Base-by-base conservation (phyloP, 2,888 invertebrate genomes). In the Philereme transversata region DNA sequence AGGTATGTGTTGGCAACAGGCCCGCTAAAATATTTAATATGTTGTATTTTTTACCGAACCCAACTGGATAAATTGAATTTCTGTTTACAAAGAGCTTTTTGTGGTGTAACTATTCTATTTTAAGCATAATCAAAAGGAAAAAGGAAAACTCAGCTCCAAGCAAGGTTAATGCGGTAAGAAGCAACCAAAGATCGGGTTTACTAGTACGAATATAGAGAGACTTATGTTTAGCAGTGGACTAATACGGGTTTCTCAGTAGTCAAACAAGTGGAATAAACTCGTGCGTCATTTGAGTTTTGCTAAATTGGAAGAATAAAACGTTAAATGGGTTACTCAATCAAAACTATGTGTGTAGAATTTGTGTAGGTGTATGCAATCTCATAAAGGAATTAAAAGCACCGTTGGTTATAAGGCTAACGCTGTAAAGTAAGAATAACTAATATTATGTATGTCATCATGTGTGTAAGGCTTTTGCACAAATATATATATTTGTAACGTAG, bases 381-480 rank as follows among this genome's bases (percentile, higher is more conserved):
- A 22, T 7, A 45, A 59, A 49, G 54, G 40, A 54, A 54, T 54
- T 60, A 54, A 57, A 54, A 36, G 46, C 10, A 50, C n/a, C 55
- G 54, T 51, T 57, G 35, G 7, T 57, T 45, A 50, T 57, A 53
- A 50, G 57, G 41, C 50, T 53, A 44, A 60, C 43, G 47, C 62
- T 59, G 51, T 60, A 54, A 48, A 53, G 41, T 62, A 62, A 60
- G 40, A 45, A 33, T n/a, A 48, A 47, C 5, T 48, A 44, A 50
- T 45, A 54, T 46, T 36, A 54, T 57, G 41, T 57, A 43, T 62
- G 41, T 49, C 51, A 51, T 53, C 36, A 52, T 8, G 41, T 40
- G 35, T 53, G 45, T 58, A 58, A 41, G 58, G 43, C 43, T 58
- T 58, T 59, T 56, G 52, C 51, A 54, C 58, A 40, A 34, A 4